phyloP scores from a whole-genome alignment of 2,797 vertebrate genomes.

The Heliangelus exortis region DNA sequence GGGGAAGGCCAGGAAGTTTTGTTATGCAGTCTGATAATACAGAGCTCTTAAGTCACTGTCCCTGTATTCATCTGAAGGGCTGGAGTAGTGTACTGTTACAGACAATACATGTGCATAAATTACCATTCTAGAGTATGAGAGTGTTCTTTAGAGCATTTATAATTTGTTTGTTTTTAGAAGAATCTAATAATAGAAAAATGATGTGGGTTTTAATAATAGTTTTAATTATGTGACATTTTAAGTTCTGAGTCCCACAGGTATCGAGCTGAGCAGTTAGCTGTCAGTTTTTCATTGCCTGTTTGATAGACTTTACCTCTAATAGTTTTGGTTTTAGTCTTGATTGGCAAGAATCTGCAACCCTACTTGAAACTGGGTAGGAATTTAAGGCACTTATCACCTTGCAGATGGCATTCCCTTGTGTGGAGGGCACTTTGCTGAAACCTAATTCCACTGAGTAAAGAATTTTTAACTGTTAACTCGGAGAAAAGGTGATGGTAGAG shows the following conservation, averaged over 20 bases:
- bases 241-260: not conserved
- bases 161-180: not conserved
- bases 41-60: not conserved
- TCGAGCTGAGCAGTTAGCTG: not conserved
- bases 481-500: not conserved
- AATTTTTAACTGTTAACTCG: not conserved
- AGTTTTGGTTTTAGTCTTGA: not conserved
- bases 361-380: not conserved
- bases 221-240: not conserved
- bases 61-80: not conserved
- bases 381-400: not conserved
- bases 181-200: not conserved
- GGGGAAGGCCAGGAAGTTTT: not conserved
- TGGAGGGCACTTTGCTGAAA: not conserved
- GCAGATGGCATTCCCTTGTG: not conserved
- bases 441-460: not conserved
- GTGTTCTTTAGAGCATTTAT: not conserved
- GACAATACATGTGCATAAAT: not conserved
- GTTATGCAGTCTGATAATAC: not conserved
- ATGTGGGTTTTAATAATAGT: not conserved
- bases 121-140: not conserved
- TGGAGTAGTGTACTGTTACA: not conserved
- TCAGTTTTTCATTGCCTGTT: not conserved
- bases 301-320: not conserved
- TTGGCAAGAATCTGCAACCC: not conserved